Evolutionary conservation across 2,888 invertebrate genomes (phyloP), one percentile per base, ranked within the genome.

Genomic region (Salticus scenicus): DNA sequence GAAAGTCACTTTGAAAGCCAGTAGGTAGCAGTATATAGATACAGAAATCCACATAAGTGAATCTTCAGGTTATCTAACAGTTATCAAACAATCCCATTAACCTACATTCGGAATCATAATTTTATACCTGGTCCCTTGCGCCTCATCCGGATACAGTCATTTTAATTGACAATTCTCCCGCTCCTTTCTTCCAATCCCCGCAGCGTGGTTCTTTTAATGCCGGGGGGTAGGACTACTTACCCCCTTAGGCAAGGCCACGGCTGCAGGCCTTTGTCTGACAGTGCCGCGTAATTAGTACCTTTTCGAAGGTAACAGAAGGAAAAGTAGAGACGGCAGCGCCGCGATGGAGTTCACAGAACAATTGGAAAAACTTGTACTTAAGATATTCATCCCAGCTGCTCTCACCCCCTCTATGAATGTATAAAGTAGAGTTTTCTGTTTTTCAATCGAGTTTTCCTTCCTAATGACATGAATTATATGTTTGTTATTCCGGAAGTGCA

Each of bases 241-340:
- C 83, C 83, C 83, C 83, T 57, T 51, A 73, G 83, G 83, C 83
- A 84, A 84, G 83, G 83, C 76, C 83, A 69, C 83, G 69, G 83
- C 83, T 84, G 0, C 73, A 27, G 83, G 83, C 83, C 77, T 76
- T 84, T 84, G 83, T 84, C 83, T 84, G 64, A 63, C 63, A n/a
- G 69, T 51, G 71, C 67, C 73, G 31, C 64, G 17, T 74, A 74
- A 74, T 74, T 74, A 74, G 74, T 63, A 33, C 28, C 64, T 63
- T 24, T 51, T 31, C 31, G 30, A 51, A 30, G 47, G 31, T 72
- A 51, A 51, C 42, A 31, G n/a, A 4, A 10, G 47, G 66, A 30
- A 66, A 66, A 30, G 31, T 17, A 10, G 0, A 8, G 5, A 17
- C 63, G 8, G 28, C 17, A 33, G 17, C n/a, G 67, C 31, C 24